A percentile compares a stretch with the other conserved stretches of the same genome.
These are phyloP conservation scores for Leptopilina syphax DNA, from an alignment of 2,888 invertebrate species.

Conservation along the genomic window DNA sequence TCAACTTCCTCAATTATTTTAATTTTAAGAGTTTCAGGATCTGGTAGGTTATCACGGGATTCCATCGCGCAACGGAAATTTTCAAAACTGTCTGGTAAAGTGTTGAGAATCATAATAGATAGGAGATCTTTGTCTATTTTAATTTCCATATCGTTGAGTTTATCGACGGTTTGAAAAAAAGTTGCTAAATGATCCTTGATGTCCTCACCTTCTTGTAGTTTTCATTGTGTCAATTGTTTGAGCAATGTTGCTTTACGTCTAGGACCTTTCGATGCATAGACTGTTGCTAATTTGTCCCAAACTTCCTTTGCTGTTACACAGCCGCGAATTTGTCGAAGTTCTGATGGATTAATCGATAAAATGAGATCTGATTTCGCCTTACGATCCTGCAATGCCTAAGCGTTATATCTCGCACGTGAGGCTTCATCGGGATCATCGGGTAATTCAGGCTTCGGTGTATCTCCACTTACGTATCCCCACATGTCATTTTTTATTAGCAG, in stretches of 20 bases:
- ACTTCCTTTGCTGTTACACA: conserved; percentile 26
- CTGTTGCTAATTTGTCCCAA: conserved; percentile 23
- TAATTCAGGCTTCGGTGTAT: neutral
- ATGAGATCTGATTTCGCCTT: neutral
- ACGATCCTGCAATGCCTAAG: neutral
- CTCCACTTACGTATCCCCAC: neutral
- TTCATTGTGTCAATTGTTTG: neutral
- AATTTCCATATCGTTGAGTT: neutral
- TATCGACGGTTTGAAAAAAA: conserved; percentile 9
- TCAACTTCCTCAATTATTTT: conserved; percentile 31
- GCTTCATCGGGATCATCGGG: neutral
- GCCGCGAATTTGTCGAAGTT: conserved; percentile 10
- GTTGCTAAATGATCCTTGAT: neutral
- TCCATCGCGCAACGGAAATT: too few species aligned
- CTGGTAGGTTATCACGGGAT: neutral
- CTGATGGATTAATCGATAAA: neutral
- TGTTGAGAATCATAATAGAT: conserved; percentile 44
- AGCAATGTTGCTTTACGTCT: conserved; percentile 18
- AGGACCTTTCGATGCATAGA: conserved; percentile 10
- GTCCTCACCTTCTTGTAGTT: conserved; percentile 14
- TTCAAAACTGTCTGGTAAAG: conserved; percentile 15
- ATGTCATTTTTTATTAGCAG: conserved; percentile 13
- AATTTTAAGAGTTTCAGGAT: neutral
- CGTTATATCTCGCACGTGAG: neutral
- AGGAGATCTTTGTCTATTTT: conserved; percentile 45